Evolutionary conservation across 2,113 vertebrate species (phyloP).

Genomic region (Callopanchax toddi): DNA sequence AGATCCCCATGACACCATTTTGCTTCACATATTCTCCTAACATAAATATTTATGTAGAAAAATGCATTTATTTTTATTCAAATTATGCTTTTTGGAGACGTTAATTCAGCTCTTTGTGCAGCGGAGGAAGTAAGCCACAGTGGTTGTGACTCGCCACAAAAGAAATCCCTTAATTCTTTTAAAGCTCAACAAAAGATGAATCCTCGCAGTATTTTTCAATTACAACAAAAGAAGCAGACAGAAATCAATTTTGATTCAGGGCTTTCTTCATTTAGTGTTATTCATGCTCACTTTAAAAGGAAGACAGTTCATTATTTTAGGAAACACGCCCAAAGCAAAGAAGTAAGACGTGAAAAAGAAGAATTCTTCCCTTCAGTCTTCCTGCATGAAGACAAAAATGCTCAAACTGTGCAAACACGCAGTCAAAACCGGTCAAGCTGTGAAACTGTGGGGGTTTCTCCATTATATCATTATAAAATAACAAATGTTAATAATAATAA

Average conservation of each 20-base stretch:
- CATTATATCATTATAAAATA: no score
- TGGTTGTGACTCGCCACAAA: not conserved
- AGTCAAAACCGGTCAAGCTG: not conserved
- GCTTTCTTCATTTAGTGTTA: not conserved
- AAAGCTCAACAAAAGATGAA: not conserved
- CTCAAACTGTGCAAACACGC: not conserved
- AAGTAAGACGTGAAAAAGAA: not conserved
- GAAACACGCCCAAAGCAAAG: not conserved
- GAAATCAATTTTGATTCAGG: not conserved
- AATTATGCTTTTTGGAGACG: not conserved
- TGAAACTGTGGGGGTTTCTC: not conserved
- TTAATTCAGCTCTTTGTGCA: not conserved
- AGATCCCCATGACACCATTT: no score
- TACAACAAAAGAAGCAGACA: not conserved
- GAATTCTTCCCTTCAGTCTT: not conserved
- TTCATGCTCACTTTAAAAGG: not conserved
- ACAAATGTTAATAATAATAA: no score
- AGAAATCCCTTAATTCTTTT: not conserved
- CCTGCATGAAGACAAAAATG: not conserved
- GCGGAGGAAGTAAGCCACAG: no score
- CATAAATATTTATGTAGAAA: no score
- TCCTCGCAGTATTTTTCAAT: not conserved
- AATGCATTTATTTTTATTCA: not conserved
- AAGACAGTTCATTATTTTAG: slow-evolving; percentile 2
- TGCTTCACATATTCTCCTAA: no score